Percentiles rank a stretch among this genome's conserved stretches.
Evolutionary conservation across 1,140 invertebrate species (phyloP).

Genomic region (Drosophila tani): DNA sequence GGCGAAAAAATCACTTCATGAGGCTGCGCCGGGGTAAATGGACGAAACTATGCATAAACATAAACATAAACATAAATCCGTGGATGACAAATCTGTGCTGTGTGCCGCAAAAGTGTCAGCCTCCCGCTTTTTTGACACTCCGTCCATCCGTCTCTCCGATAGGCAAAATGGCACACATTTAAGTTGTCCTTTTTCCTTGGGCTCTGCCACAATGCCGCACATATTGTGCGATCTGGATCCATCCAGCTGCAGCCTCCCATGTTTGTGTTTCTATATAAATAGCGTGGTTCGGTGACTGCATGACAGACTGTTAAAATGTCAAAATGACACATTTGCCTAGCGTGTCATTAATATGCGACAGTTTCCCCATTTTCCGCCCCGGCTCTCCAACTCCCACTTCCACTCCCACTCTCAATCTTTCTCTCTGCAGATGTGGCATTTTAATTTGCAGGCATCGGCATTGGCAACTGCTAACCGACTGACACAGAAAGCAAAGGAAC

Average conservation of each 20-base stretch:
- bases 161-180: constrained; percentile 79
- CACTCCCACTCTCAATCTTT: background rate
- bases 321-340: constrained; percentile 84
- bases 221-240: constrained; percentile 29
- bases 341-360: constrained; percentile 83
- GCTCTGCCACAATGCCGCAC: constrained; percentile 9
- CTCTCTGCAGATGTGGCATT: constrained; percentile 52
- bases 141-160: constrained; percentile 49
- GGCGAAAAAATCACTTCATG: constrained; percentile 8
- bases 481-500: constrained; percentile 70
- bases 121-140: constrained; percentile 24
- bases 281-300: constrained; percentile 78
- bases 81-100: constrained; percentile 79
- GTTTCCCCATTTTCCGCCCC: constrained; percentile 25
- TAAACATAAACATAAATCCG: constrained; percentile 80
- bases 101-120: constrained; percentile 74
- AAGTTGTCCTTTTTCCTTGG: constrained; percentile 57
- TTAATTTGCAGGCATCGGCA: constrained; percentile 65
- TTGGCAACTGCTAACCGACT: constrained; percentile 77
- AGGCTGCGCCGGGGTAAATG: constrained; percentile 5
- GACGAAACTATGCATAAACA: constrained; percentile 69
- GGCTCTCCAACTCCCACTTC: constrained; percentile 2
- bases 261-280: constrained; percentile 68
- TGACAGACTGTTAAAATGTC: constrained; percentile 83
- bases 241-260: constrained; percentile 66